A percentile compares a stretch with the other conserved stretches of the same genome.
Conservation (phyloP, 2,113 vertebrate genomes). For the Pipra filicauda region DNA sequence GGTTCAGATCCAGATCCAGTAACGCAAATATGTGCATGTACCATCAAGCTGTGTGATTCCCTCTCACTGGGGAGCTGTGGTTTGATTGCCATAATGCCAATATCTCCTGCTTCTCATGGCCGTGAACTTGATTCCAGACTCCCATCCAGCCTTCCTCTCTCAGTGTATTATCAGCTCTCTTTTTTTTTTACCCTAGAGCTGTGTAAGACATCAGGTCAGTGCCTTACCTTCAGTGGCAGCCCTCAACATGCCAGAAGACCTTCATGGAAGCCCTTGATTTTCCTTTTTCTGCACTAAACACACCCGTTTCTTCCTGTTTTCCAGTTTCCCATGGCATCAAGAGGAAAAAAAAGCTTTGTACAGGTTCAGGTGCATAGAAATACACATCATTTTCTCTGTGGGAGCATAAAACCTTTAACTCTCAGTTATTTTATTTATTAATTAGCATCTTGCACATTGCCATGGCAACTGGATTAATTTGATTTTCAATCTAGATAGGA, state of each 20-base stretch:
- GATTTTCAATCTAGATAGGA: background rate
- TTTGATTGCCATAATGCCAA: background rate
- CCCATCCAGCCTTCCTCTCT: background rate
- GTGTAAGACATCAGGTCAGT: background rate
- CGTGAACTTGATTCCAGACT: background rate
- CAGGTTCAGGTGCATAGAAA: background rate
- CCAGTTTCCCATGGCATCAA: fast-evolving
- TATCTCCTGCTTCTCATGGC: background rate
- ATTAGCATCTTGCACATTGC: background rate
- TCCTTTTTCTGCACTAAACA: background rate
- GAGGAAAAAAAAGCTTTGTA: background rate
- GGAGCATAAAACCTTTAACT: background rate
- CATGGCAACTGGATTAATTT: background rate
- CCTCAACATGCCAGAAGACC: background rate
- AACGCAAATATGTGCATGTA: background rate
- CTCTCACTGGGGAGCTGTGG: background rate
- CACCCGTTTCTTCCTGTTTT: background rate
- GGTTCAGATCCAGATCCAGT: background rate
- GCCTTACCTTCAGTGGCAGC: background rate
- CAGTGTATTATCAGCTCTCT: background rate
- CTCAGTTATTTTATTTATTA: constrained; percentile 29
- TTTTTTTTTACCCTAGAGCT: background rate
- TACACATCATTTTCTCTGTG: background rate
- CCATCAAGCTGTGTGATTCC: background rate
- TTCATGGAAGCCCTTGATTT: background rate